Evolutionary conservation across 2,888 invertebrate genomes (phyloP), one percentile per base, ranked within the genome.

Genomic region (Chloroclystis v-ata): DNA sequence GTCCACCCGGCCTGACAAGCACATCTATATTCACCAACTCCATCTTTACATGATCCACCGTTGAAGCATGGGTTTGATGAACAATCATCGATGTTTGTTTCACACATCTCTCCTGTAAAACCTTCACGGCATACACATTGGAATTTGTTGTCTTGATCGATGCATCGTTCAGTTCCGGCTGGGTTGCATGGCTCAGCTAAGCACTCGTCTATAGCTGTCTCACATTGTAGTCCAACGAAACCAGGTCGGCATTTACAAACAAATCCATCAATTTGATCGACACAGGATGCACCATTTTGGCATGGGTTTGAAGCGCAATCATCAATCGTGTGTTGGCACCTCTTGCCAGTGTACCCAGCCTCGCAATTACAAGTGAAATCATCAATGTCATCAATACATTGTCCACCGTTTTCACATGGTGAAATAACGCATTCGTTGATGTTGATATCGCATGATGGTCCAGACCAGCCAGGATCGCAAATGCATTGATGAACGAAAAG

Each of bases 401-500:
- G 93, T 0, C 97, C 99, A 26, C 94, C 95, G 75, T 99, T 98
- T 62, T 93, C 91, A 69, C 99, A 99, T 0, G 98, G 98, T 54
- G 92, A 92, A 44, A 91, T 90, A 0, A 92, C 89, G 72, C 99
- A 99, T 70, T 97, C 97, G 69, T 99, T 96, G 35, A 96, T 93
- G 67, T 98, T 97, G 2, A 93, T 90, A 63, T 97, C 97, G 70
- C 98, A 98, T 29, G 92, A 90, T 4, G 91, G 85, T 32, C 94
- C 97, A 8, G 92, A 92, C 97, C 97, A 99, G 46, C 99, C 98
- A 0, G 95, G 94, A 67, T 96, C 91, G 71, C 99, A 99, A 39
- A 97, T 90, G 63, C 97, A 97, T 72, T 96, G 92, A 69, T 95
- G 93, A 37, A 91, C 90, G 77, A 95, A 97, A 0, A 97, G 89